Conservation (phyloP, 2,113 vertebrate species). For the Taurulus bubalis region DNA sequence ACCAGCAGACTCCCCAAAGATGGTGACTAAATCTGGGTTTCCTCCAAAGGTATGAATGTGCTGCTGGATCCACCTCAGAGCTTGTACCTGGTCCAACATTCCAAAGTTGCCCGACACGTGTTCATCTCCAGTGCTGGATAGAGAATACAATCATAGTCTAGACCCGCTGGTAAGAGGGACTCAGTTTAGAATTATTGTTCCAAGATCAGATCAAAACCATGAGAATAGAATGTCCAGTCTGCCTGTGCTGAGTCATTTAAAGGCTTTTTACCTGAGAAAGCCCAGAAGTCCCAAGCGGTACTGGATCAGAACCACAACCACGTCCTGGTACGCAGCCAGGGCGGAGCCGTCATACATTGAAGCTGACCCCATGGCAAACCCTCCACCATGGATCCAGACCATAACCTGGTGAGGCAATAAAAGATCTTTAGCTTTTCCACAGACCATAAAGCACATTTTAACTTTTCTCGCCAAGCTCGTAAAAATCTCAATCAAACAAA, state of each 20-base stretch:
- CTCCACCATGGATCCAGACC: slow-evolving; percentile 91
- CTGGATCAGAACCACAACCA: slow-evolving; percentile 89
- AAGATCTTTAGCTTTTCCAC: slow-evolving; percentile 3
- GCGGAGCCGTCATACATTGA: slow-evolving; percentile 85
- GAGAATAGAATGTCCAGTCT: not conserved
- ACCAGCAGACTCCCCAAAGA: slow-evolving; percentile 92
- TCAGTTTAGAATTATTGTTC: not conserved
- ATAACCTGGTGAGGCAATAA: slow-evolving; percentile 83
- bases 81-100: slow-evolving; percentile 89
- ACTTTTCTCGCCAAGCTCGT: not conserved
- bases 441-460: not conserved
- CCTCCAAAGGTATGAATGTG: slow-evolving; percentile 91
- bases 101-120: slow-evolving; percentile 89
- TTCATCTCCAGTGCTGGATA: slow-evolving; percentile 88
- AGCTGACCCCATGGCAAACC: slow-evolving; percentile 70
- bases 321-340: slow-evolving; percentile 85
- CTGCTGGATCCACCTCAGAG: slow-evolving; percentile 89
- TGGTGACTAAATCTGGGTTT: slow-evolving; percentile 87
- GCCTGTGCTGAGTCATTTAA: not conserved
- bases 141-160: not conserved
- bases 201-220: not conserved
- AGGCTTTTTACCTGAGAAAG: slow-evolving; percentile 85
- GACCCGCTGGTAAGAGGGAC: not conserved
- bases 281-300: slow-evolving; percentile 88
- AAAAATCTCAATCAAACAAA: not conserved